Conservation (phyloP, 1,140 invertebrate species). For the Tachypleus tridentatus region DNA sequence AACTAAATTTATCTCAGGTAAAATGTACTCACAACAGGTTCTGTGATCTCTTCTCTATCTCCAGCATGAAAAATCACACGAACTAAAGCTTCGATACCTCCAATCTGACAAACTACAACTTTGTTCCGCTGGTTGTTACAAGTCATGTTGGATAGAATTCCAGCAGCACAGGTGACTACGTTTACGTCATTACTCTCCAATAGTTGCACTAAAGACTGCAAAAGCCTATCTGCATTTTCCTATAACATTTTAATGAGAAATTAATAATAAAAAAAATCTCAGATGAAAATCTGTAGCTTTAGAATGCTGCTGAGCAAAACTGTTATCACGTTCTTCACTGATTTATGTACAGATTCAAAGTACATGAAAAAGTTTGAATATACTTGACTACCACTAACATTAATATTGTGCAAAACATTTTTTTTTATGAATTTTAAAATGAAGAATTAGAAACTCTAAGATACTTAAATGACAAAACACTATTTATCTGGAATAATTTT, state of each 20-base stretch:
- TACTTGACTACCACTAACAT: too few relatives aligned
- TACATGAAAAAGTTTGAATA: too few relatives aligned
- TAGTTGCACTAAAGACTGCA: constrained; percentile 36
- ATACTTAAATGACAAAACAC: too few relatives aligned
- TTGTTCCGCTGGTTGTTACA: constrained; percentile 43
- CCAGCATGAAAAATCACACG: constrained; percentile 35
- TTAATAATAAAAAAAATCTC: not conserved
- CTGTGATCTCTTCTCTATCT: constrained; percentile 40
- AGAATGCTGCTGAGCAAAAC: too few relatives aligned
- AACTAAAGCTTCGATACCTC: constrained; percentile 38
- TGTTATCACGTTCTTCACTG: too few relatives aligned
- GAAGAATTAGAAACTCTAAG: too few relatives aligned
- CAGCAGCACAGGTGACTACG: constrained; percentile 37
- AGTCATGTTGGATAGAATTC: constrained; percentile 42
- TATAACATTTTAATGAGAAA: constrained; percentile 2
- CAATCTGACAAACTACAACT: constrained; percentile 32
- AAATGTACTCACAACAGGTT: constrained; percentile 32
- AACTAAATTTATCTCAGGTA: too few relatives aligned
- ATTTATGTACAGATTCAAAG: too few relatives aligned
- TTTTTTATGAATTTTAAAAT: too few relatives aligned
- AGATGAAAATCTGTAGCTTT: not conserved
- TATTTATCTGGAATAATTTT: too few relatives aligned
- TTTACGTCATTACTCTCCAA: constrained; percentile 24
- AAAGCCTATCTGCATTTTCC: constrained; percentile 30
- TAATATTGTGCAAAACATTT: too few relatives aligned